phyloP scores from a whole-genome alignment of 2,113 vertebrate species.

The Sorex fumeus region DNA sequence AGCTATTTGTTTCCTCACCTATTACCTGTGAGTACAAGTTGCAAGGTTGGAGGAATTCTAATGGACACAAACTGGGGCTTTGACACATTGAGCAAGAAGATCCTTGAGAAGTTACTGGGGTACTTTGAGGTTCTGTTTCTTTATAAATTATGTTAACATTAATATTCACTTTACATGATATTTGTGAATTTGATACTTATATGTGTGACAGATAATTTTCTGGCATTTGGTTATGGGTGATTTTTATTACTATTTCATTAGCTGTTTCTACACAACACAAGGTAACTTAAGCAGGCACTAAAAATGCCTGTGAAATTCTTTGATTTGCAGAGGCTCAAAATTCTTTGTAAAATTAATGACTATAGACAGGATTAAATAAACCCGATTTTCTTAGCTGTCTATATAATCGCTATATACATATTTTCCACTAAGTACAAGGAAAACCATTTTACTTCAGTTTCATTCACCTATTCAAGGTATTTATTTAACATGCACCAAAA shows the following conservation, averaged over 20 bases:
- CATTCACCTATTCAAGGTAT: slow-evolving; percentile 14
- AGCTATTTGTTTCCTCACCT: neutral
- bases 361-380: slow-evolving; percentile 14
- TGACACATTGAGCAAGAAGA: too few species aligned
- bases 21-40: neutral
- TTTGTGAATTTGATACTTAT: neutral
- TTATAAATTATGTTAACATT: neutral
- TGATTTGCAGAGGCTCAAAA: slow-evolving; percentile 58
- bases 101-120: neutral
- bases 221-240: neutral
- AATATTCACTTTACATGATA: neutral
- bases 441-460: slow-evolving; percentile 35
- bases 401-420: neutral
- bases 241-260: slow-evolving; percentile 45
- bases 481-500: neutral
- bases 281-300: neutral
- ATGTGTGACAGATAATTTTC: neutral
- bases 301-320: slow-evolving; percentile 26
- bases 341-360: neutral
- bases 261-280: neutral
- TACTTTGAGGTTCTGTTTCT: neutral
- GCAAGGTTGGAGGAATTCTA: neutral
- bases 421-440: slow-evolving; percentile 21
- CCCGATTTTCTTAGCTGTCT: slow-evolving; percentile 9
- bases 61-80: too few species aligned